Evolutionary conservation across 2,888 invertebrate genomes (phyloP).

Genomic region (Philereme transversata): DNA sequence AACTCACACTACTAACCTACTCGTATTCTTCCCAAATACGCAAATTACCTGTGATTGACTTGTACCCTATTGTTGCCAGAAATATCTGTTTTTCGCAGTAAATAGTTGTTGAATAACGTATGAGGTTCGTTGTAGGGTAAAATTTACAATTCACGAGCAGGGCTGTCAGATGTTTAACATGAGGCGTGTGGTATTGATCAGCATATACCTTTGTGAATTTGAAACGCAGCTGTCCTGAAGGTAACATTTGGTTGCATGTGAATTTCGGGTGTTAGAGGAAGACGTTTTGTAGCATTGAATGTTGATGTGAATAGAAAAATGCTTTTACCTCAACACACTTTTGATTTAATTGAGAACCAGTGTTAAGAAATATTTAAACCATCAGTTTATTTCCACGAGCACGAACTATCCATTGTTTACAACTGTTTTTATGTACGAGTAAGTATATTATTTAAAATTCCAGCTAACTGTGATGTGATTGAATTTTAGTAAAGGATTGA

Average conservation of each 20-base stretch:
- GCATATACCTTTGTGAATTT: conserved; percentile 27
- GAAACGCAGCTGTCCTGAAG: conserved; percentile 2
- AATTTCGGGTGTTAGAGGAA: conserved; percentile 1
- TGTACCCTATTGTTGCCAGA: conserved; percentile 36
- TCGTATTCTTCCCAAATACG: conserved; percentile 12
- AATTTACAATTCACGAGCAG: conserved; percentile 53
- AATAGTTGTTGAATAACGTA: conserved; percentile 67
- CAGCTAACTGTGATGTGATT: no score
- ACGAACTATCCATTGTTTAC: no score
- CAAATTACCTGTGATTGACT: conserved; percentile 44
- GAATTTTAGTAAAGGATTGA: no score
- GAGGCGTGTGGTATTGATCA: conserved; percentile 38
- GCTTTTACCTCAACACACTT: no score
- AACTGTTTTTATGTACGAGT: no score
- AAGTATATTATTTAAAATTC: no score
- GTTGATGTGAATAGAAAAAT: no score
- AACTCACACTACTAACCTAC: no score
- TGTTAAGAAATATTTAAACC: no score
- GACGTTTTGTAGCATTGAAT: neutral
- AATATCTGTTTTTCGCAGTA: conserved; percentile 54
- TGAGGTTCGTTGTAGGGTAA: conserved; percentile 51
- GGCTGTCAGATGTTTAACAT: conserved; percentile 40
- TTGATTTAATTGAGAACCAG: no score
- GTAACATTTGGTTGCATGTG: conserved; percentile 11
- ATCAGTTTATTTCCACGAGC: no score